phyloP scores from a whole-genome alignment of 2,113 vertebrate species.

The Bos javanicus region DNA sequence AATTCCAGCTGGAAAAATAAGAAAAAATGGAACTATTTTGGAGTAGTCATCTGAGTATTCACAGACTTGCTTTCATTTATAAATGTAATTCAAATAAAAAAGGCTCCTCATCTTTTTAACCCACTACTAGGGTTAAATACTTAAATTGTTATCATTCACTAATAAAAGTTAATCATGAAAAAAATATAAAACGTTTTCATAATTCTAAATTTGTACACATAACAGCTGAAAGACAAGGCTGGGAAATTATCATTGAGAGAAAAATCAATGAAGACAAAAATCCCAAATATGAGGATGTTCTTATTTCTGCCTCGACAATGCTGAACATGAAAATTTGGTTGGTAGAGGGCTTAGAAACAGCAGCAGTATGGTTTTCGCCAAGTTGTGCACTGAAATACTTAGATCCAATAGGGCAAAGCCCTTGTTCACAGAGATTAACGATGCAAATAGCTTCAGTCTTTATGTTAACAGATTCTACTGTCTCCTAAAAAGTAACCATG shows the following conservation, averaged over 20 bases:
- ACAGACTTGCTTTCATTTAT: slow-evolving; percentile 58
- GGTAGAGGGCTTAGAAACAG: slow-evolving; percentile 64
- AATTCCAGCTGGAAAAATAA: slow-evolving; percentile 45
- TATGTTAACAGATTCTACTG: slow-evolving; percentile 51
- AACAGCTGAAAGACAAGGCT: slow-evolving; percentile 69
- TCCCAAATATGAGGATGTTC: slow-evolving; percentile 65
- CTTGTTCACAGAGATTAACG: slow-evolving; percentile 44
- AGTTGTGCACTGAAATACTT: slow-evolving; percentile 69
- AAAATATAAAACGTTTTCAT: slow-evolving; percentile 66
- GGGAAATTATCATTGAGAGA: slow-evolving; percentile 60
- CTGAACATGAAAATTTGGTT: slow-evolving; percentile 60
- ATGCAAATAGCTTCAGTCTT: slow-evolving; percentile 47
- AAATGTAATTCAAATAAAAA: slow-evolving; percentile 67
- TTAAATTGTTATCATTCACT: slow-evolving; percentile 44
- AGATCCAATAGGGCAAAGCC: slow-evolving; percentile 30
- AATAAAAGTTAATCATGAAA: slow-evolving; percentile 64
- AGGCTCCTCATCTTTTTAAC: slow-evolving; percentile 10
- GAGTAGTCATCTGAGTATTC: slow-evolving; percentile 54
- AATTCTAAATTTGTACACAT: slow-evolving; percentile 66
- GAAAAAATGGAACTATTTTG: slow-evolving; percentile 26
- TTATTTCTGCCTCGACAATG: slow-evolving; percentile 70
- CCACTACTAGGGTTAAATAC: slow-evolving; percentile 50
- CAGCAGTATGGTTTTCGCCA: slow-evolving; percentile 65
- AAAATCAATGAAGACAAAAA: slow-evolving; percentile 64
- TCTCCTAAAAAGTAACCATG: slow-evolving; percentile 57